These are phyloP conservation scores for Hemiprocne comata DNA, from an alignment of 2,113 vertebrate genomes.

Conservation along the genomic window DNA sequence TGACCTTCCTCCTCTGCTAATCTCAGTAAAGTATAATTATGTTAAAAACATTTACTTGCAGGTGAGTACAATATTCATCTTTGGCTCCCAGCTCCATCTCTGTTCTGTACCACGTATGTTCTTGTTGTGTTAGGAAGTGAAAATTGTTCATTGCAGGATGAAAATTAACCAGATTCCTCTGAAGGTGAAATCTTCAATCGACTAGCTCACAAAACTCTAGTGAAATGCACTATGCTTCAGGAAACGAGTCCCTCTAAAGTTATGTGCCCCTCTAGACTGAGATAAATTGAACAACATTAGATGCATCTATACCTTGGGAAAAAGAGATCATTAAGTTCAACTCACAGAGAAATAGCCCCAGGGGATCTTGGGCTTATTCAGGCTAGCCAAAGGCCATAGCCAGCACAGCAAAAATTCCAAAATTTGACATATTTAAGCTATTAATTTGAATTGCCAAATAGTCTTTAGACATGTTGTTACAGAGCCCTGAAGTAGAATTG, in stretches of 20 bases:
- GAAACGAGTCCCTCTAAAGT: background rate
- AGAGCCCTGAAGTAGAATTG: conserved; percentile 41
- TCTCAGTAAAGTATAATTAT: background rate
- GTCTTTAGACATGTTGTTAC: background rate
- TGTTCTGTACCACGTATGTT: background rate
- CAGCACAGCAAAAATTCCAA: conserved; percentile 42
- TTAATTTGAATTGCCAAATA: conserved; percentile 64
- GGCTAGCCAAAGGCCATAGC: conserved; percentile 57
- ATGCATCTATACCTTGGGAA: conserved; percentile 55
- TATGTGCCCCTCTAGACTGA: conserved; percentile 55
- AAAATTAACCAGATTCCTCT: background rate
- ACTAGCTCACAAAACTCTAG: background rate
- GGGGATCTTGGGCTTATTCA: background rate
- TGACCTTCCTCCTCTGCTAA: background rate
- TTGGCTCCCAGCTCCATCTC: background rate
- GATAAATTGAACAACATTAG: conserved; percentile 40
- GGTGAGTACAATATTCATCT: background rate
- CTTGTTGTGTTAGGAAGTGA: background rate
- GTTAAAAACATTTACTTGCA: background rate
- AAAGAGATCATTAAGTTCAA: conserved; percentile 49
- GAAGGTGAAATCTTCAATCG: background rate
- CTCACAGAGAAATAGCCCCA: conserved; percentile 28
- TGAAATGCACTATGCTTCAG: background rate
- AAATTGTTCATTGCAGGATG: background rate
- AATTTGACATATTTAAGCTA: conserved; percentile 48